Conservation (phyloP, 2,888 invertebrate species). For the Sipha maydis region DNA sequence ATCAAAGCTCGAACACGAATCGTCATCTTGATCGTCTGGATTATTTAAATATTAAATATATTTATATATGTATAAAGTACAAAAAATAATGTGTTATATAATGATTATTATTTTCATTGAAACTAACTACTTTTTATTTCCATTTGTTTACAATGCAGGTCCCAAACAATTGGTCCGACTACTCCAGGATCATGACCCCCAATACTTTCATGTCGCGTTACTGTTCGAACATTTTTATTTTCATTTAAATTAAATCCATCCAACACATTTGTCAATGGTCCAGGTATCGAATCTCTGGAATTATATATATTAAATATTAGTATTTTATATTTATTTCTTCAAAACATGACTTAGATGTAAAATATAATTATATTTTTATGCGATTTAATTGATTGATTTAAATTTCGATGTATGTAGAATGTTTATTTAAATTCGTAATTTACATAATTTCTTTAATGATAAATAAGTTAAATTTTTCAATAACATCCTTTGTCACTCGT, state of each 20-base stretch:
- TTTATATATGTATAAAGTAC: too few species aligned
- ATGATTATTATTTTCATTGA: background rate
- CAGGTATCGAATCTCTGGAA: constrained; percentile 61
- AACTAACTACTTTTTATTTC: constrained; percentile 64
- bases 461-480: background rate
- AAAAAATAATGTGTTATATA: background rate
- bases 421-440: too few species aligned
- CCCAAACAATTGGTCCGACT: constrained; percentile 86
- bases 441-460: too few species aligned
- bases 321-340: background rate
- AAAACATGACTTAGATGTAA: too few species aligned
- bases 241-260: constrained; percentile 33
- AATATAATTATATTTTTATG: too few species aligned
- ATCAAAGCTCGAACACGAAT: constrained; percentile 66
- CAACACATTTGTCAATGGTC: constrained; percentile 60
- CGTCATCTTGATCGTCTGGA: constrained; percentile 68
- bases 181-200: constrained; percentile 79
- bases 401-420: too few species aligned
- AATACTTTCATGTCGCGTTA: constrained; percentile 77
- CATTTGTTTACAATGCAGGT: constrained; percentile 75
- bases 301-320: background rate
- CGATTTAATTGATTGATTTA: too few species aligned
- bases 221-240: constrained; percentile 26
- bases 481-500: too few species aligned
- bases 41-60: constrained; percentile 40